Percentiles rank a stretch among this genome's conserved stretches.
phyloP scores from a whole-genome alignment of 2,888 invertebrate genomes.

The Zaprionus obscuricornis region DNA sequence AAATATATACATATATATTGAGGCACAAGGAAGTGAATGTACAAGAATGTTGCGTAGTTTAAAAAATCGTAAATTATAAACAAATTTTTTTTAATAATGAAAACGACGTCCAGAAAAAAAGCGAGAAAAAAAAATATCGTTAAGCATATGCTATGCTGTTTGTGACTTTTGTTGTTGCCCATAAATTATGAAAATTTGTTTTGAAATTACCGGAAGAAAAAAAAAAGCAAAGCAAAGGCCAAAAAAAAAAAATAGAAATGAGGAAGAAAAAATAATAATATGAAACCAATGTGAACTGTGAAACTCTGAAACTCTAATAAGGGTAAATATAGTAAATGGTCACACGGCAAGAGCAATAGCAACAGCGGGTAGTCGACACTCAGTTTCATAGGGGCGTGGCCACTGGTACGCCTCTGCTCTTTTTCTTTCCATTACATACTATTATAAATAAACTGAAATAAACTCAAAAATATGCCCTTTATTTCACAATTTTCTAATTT shows the following conservation, averaged over 20 bases:
- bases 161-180: slow-evolving; percentile 67
- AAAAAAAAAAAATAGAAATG: slow-evolving; percentile 22
- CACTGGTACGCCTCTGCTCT: slow-evolving; percentile 29
- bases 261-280: slow-evolving; percentile 28
- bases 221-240: slow-evolving; percentile 15
- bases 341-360: no score
- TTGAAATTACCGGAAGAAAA: slow-evolving; percentile 52
- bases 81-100: slow-evolving; percentile 67
- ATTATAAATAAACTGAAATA: slow-evolving; percentile 74
- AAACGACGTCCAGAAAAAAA: neutral
- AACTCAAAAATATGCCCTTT: slow-evolving; percentile 75
- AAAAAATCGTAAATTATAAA: slow-evolving; percentile 67
- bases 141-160: slow-evolving; percentile 69
- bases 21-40: slow-evolving; percentile 2
- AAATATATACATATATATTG: slow-evolving; percentile 1
- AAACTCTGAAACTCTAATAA: slow-evolving; percentile 69
- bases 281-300: slow-evolving; percentile 47
- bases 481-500: slow-evolving; percentile 71
- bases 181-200: slow-evolving; percentile 76
- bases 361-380: slow-evolving; percentile 39
- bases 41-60: slow-evolving; percentile 25
- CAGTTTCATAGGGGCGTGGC: slow-evolving; percentile 53
- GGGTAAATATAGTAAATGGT: slow-evolving; percentile 75
- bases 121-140: slow-evolving; percentile 4
- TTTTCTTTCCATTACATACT: slow-evolving; percentile 55